Evolutionary conservation across 2,888 invertebrate genomes (phyloP), one percentile per base, ranked within the genome.

Genomic region (Lasioglossum villosulum): DNA sequence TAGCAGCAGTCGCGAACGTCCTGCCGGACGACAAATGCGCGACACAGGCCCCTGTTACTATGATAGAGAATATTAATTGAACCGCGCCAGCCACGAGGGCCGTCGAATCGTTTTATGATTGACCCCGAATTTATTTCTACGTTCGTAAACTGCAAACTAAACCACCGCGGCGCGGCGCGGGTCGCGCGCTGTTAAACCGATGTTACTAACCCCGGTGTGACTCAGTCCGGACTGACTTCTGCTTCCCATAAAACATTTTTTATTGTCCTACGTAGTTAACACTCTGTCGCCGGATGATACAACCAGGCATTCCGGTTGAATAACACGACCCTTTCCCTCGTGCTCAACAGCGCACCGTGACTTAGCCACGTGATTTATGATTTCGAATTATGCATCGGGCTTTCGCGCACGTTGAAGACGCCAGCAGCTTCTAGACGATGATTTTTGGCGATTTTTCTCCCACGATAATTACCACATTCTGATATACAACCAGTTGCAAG

Each of bases 61-160:
- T n/a, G 84, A 75, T 83, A 83, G 83, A 83, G 83, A 78, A 63
- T 34, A 78, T 78, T 78, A 78, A 78, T 84, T 74, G 84, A 78
- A 74, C 70, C 74, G 82, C 77, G 70, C 48, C 37, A 72, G 48
- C 72, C 34, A 56, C 63, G 56, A 73, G 59, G 63, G 72, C 23
- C 75, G 75, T 34, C 42, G 79, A 84, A 85, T 85, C 75, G 84
- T 68, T 76, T 79, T 79, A 84, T 27, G 76, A 80, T 85, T 77
- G 83, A 83, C 85, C 84, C 59, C 76, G 68, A 84, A 75, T 78
- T 84, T 78, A 78, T 79, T 79, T 83, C 75, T 30, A 82, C 83
- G 74, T 82, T 74, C 77, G 74, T 77, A 73, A 59, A 39, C 77
- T 42, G 37, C 74, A 52, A 74, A 82, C 74, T 77, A 56, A 77